Evolutionary conservation across 2,113 vertebrate genomes (phyloP).

Genomic region (Podarcis raffonei): DNA sequence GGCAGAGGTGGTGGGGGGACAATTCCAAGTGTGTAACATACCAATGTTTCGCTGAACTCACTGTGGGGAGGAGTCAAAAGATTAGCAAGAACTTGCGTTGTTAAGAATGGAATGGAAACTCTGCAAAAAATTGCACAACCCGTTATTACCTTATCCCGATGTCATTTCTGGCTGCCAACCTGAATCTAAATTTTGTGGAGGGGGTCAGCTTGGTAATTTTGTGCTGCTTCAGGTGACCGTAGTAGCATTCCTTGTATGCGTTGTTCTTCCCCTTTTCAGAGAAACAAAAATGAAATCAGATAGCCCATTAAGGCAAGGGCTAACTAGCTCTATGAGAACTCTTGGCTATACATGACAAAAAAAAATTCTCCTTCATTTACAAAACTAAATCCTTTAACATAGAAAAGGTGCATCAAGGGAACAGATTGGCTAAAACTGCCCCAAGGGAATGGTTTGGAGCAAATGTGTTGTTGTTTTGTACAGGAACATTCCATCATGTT

Average conservation of each 20-base stretch:
- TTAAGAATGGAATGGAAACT: background rate
- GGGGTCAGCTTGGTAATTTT: constrained; percentile 77
- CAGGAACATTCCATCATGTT: background rate
- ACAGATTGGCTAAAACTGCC: background rate
- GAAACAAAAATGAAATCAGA: background rate
- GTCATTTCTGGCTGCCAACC: constrained; percentile 83
- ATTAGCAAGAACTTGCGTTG: accelerated
- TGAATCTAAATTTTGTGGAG: constrained; percentile 80
- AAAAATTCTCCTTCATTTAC: background rate
- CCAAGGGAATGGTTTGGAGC: background rate
- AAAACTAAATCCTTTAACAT: too few relatives aligned
- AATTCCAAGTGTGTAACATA: constrained; percentile 74
- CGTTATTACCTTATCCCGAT: constrained; percentile 78
- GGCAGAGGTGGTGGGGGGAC: constrained; percentile 69
- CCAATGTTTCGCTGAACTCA: constrained; percentile 78
- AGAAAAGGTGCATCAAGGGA: background rate
- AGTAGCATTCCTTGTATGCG: constrained; percentile 82
- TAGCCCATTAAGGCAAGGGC: background rate
- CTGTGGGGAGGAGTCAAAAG: constrained; percentile 47
- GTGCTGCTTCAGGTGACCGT: constrained; percentile 80
- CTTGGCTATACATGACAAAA: background rate
- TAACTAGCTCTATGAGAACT: too few relatives aligned
- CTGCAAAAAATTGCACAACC: accelerated
- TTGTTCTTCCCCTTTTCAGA: constrained; percentile 75
- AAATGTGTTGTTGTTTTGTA: background rate